Evolutionary conservation across 2,113 vertebrate species (phyloP).

Genomic region (Microcebus tavaratra): DNA sequence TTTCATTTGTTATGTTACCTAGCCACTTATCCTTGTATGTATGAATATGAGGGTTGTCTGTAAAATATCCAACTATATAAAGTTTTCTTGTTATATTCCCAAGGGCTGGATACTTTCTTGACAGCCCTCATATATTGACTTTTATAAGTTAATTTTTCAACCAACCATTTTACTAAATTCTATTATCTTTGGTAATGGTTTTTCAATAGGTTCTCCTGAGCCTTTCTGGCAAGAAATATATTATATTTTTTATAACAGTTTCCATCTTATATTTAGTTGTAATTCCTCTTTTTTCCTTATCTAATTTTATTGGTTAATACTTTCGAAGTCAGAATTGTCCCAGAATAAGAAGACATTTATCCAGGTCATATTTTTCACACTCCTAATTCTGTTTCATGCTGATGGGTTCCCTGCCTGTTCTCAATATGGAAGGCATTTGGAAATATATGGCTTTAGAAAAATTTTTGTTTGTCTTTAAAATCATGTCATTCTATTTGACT

Average conservation of each 20-base stretch:
- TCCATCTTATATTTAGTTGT: background rate
- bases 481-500: background rate
- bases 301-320: background rate
- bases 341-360: background rate
- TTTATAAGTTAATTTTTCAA: background rate
- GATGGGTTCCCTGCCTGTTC: background rate
- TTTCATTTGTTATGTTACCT: background rate
- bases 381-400: background rate
- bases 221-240: background rate
- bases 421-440: background rate
- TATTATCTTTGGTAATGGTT: background rate
- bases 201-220: background rate
- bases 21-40: background rate
- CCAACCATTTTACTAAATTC: background rate
- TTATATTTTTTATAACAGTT: background rate
- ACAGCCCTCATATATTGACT: background rate
- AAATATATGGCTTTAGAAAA: background rate
- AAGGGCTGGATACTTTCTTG: too few relatives aligned
- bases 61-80: too few relatives aligned
- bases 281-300: background rate
- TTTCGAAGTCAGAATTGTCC: background rate
- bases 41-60: background rate
- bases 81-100: too few relatives aligned
- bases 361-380: background rate
- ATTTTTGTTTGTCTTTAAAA: background rate